Evolutionary conservation across 2,113 vertebrate genomes (phyloP), one percentile per base, ranked within the genome.

Genomic region (Saccopteryx leptura): DNA sequence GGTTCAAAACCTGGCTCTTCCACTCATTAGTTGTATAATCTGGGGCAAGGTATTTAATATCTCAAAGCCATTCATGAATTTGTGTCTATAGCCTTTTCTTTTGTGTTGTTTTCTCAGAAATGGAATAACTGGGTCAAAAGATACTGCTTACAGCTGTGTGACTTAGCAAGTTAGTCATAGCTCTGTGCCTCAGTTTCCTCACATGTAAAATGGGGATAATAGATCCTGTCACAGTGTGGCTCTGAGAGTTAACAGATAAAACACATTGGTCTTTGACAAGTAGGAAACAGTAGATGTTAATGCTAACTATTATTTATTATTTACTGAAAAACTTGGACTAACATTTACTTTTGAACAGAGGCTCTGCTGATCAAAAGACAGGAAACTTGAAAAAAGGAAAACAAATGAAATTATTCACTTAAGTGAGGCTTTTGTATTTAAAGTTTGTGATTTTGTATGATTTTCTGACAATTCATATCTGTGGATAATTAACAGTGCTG

Each of bases 381-480:
- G 52, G 11, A 86, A 85, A 10, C 71, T 90, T 92, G 66, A 76
- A 33, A 91, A 91, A 84, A 81, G 33, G 54, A 90, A 94, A 72
- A 15, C 19, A 81, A 31, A 68, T 50, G 18, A 69, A 74, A 90
- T 63, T 23, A 92, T 48, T 61, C 58, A 48, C 4, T 65, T 84
- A 66, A 31, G 17, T 28, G 68, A 54, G 5, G 19, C 76, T 89
- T 90, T 90, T 46, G 7, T 54, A 61, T 81, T 61, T 46, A 33
- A 94, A 33, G 9, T 83, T 48, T 60, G 15, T 11, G 12, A 11
- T 76, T n/a, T 65, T 87, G 12, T 31, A 7, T 89, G 28, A 13
- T 66, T 88, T 92, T 52, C 46, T 78, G 72, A 84, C 33, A 65
- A 1, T 86, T 15, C 1, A 13, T 68, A 58, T 31, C 15, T 6